phyloP scores from a whole-genome alignment of 1,140 invertebrate genomes.

The Pentalonia nigronervosa region DNA sequence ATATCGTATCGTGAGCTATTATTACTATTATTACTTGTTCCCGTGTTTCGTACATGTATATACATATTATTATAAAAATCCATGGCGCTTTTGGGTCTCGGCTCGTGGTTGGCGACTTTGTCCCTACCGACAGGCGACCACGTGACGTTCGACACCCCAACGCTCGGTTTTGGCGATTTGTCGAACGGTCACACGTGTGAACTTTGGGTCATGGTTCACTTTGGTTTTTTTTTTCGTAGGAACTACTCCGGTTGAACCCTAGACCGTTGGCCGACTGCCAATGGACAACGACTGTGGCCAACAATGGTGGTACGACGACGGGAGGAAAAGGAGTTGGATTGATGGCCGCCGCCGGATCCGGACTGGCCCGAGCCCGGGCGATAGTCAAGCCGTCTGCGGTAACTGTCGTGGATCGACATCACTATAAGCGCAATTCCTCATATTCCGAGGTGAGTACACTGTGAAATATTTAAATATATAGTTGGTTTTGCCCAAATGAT shows the following conservation, averaged over 20 bases:
- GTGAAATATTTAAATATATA: too few species aligned
- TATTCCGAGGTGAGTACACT: slow-evolving; percentile 9
- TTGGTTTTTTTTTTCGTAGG: neutral
- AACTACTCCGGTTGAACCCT: slow-evolving; percentile 3
- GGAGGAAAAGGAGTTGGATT: neutral
- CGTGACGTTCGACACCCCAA: too few species aligned
- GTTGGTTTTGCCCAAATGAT: too few species aligned
- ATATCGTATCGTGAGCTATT: too few species aligned
- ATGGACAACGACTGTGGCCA: neutral
- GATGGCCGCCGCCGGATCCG: neutral
- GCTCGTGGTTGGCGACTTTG: too few species aligned
- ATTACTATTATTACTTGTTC: too few species aligned
- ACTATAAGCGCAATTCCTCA: slow-evolving; percentile 35
- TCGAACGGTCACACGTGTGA: too few species aligned
- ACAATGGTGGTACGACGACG: neutral
- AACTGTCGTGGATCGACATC: neutral
- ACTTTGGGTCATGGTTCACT: neutral
- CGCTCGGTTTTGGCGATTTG: too few species aligned
- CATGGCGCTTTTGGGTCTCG: too few species aligned
- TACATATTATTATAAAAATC: too few species aligned
- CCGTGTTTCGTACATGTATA: too few species aligned
- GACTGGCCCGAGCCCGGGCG: neutral
- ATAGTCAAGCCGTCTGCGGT: slow-evolving; percentile 2
- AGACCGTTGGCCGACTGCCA: slow-evolving; percentile 11
- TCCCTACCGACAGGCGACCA: too few species aligned